Evolutionary conservation across 2,797 vertebrate species (phyloP).

Genomic region (Erpetoichthys calabaricus): DNA sequence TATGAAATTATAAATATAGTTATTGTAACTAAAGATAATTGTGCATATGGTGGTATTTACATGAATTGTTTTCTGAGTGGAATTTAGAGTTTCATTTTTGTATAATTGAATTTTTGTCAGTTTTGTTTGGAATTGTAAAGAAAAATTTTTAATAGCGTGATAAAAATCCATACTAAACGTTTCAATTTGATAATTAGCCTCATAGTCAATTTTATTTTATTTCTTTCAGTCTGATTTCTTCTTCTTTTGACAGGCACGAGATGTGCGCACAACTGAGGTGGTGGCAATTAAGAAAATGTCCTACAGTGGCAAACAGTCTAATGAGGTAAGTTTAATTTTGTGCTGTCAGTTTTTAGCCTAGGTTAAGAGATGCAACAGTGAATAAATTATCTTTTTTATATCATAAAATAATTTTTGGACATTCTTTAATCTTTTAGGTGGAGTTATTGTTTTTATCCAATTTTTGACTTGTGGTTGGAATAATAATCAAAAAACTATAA

Average conservation of each 20-base stretch:
- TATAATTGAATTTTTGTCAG: neutral
- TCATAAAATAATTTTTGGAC: too few relatives aligned
- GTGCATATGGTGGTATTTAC: too few relatives aligned
- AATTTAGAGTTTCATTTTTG: neutral
- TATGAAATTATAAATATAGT: too few relatives aligned
- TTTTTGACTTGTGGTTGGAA: too few relatives aligned
- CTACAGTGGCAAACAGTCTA: constrained; percentile 94
- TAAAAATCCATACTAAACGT: neutral
- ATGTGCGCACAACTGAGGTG: constrained; percentile 94
- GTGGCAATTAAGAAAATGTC: constrained; percentile 99
- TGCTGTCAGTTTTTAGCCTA: too few relatives aligned
- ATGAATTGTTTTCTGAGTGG: neutral
- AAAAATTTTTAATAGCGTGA: neutral
- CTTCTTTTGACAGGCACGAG: constrained; percentile 62
- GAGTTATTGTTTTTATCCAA: too few relatives aligned
- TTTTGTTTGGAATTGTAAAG: neutral
- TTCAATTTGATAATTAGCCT: neutral
- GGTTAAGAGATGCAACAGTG: too few relatives aligned
- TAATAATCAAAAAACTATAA: too few relatives aligned
- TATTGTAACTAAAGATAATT: too few relatives aligned
- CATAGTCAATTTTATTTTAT: neutral
- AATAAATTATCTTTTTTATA: too few relatives aligned
- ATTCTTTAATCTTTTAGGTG: too few relatives aligned
- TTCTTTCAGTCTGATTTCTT: neutral
- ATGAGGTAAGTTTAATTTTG: constrained; percentile 58